phyloP scores from a whole-genome alignment of 2,113 vertebrate species.

The Syngnathus floridae region DNA sequence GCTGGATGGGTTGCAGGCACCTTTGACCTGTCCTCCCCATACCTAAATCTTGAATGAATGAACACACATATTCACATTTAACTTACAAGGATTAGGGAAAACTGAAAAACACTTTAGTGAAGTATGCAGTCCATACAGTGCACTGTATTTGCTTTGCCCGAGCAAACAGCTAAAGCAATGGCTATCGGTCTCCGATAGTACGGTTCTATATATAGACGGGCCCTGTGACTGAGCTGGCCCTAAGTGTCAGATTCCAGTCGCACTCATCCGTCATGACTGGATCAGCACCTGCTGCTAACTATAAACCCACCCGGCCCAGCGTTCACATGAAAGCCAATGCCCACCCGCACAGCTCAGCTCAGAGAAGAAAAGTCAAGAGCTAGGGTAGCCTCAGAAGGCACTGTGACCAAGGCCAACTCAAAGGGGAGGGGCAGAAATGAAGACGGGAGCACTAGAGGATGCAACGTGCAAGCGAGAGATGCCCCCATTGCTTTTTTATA shows the following conservation, averaged over 20 bases:
- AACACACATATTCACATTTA: not conserved
- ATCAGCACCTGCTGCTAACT: conserved; percentile 80
- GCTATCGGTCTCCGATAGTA: conserved; percentile 61
- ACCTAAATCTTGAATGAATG: not conserved
- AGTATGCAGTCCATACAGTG: conserved; percentile 20
- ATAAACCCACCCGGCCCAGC: conserved; percentile 62
- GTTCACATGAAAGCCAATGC: conserved; percentile 43
- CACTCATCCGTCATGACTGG: conserved; percentile 62
- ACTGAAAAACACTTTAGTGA: not conserved
- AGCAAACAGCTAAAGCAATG: conserved; percentile 33
- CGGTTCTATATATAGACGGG: conserved; percentile 78
- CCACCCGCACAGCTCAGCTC: conserved; percentile 47
- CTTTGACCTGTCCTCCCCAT: conserved; percentile 35
- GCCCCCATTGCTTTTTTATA: conserved; percentile 36
- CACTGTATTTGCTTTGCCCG: conserved; percentile 24
- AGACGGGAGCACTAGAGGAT: conserved; percentile 41
- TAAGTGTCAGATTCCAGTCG: conserved; percentile 75
- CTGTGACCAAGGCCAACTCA: conserved; percentile 41
- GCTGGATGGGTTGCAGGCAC: conserved; percentile 30
- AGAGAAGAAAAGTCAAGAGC: conserved; percentile 49
- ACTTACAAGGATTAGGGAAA: not conserved
- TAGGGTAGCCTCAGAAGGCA: conserved; percentile 47
- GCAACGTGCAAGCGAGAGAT: conserved; percentile 36
- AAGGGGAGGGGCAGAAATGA: conserved; percentile 56
- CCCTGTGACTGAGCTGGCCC: conserved; percentile 69